Base-by-base conservation (phyloP, 2,888 invertebrate genomes). In the Lithophane ornitopus region DNA sequence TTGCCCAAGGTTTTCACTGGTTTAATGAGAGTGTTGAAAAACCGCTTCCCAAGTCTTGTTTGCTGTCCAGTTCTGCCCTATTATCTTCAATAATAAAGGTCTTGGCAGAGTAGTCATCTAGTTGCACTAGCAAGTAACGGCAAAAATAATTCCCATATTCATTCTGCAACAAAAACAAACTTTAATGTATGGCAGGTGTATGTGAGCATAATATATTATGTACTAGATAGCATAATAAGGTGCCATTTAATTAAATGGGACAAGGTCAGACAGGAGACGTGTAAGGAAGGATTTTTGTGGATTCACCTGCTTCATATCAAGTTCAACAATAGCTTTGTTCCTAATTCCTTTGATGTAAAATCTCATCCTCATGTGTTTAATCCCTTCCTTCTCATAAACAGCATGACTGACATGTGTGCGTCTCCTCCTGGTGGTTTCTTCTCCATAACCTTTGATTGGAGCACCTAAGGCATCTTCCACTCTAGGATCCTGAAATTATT, bases 361-460 rank as follows among this genome's bases (percentile, higher is more conserved):
- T 91, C 98, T 97, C 98, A 99, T 99, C 88, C 98, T 97, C 97
- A 99, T 97, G 89, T 98, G 98, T 84, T 98, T 97, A 22, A 97
- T 97, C 28, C 98, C 98, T 91, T 98, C 97, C 82, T 98, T 97
- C 83, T 97, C 97, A 93, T 98, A 99, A 61, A 97, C 96, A 65
- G 97, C 95, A 94, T 99, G 98, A 84, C 98, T 98, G 61, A 99
- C 98, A 96, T 98, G 98, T 83, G 98, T 97, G 62, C 99, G 97
- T 81, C 99, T 97, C 59, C 99, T 98, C 85, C 99, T 97, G 34
- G 98, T 97, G 0, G 98, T 98, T 92, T 98, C 98, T 93, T 99
- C 99, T 0, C 99, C 99, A 94, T 97, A 98, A 2, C 98, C 98
- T 93, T 98, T 99, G 52, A 99, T 98, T 11, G 99, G 99, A 80